Evolutionary conservation across 2,888 invertebrate genomes (phyloP), one percentile per base, ranked within the genome.

Genomic region (Xylota segnis): DNA sequence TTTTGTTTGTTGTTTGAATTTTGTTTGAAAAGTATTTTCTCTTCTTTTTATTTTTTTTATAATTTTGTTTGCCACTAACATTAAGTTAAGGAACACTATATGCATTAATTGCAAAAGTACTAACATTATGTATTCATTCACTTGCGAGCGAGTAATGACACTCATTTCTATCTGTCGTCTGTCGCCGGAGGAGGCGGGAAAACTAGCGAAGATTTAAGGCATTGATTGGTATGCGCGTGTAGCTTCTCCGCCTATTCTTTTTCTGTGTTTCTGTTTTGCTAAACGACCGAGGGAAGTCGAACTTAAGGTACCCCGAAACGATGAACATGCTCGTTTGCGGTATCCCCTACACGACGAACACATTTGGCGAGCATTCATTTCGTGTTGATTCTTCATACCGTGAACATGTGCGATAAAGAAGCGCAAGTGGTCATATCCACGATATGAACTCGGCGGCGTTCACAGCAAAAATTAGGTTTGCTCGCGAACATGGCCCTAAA

Each of bases 21-120:
- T 71, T 37, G 18, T 52, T n/a, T 56, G 32, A 0, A 18, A 16
- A 50, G 16, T 23, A 23, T 29, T 70, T 58, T 43, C 4, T 54
- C n/a, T n/a, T n/a, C n/a, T n/a, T n/a, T n/a, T n/a, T n/a, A n/a
- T n/a, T n/a, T n/a, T 56, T 14, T 58, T 70, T 10, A 16, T 43
- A n/a, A 40, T 58, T 56, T 56, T 71, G 72, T 72, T 72, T 72
- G 81, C 66, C 50, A 74, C 81, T 81, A 81, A 74, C 43, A 78
- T 37, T 40, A 6, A 37, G n/a, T 23, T 29, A 23, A 29, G 9
- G 9, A 47, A 59, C 12, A n/a, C n/a, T 47, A 0, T 10, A 61
- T 43, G 29, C 23, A 14, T 12, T 18, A 10, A 7, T 16, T 43
- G 43, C 66, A 66, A 66, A 52, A 7, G 7, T 56, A 68, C 68